Percentiles rank a stretch among this genome's conserved stretches.
These are phyloP conservation scores for Plecotus auritus DNA, from an alignment of 2,113 vertebrate genomes.

Conservation along the genomic window DNA sequence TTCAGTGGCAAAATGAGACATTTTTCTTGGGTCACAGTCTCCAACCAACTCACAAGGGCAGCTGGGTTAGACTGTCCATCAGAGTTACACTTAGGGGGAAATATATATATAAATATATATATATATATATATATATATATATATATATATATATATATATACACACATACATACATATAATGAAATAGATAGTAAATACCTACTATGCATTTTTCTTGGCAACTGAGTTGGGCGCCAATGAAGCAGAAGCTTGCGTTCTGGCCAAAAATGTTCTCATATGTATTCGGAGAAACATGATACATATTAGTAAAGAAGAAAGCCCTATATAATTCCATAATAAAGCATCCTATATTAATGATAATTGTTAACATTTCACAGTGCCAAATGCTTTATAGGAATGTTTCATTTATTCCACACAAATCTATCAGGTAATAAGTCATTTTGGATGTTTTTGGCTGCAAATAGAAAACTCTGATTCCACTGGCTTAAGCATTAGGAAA, in stretches of 20 bases:
- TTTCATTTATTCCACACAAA: neutral
- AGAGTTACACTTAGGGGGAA: neutral
- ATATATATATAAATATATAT: neutral
- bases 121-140: neutral
- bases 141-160: too few relatives aligned
- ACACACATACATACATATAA: too few relatives aligned
- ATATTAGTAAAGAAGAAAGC: conserved; percentile 1
- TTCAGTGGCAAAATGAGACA: neutral
- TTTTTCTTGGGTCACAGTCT: neutral
- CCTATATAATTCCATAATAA: neutral
- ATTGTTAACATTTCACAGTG: neutral
- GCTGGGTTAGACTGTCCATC: neutral
- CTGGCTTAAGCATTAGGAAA: neutral
- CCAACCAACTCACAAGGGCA: neutral
- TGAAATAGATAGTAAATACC: neutral
- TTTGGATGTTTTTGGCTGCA: neutral
- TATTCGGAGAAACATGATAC: neutral
- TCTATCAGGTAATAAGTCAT: neutral
- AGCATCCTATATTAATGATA: neutral
- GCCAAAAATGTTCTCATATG: neutral
- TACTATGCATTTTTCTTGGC: neutral
- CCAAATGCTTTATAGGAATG: neutral
- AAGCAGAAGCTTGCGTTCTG: neutral
- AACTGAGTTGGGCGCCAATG: neutral
- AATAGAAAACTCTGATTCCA: neutral